phyloP scores from a whole-genome alignment of 2,113 vertebrate species.

The Triplophysa dalaica region DNA sequence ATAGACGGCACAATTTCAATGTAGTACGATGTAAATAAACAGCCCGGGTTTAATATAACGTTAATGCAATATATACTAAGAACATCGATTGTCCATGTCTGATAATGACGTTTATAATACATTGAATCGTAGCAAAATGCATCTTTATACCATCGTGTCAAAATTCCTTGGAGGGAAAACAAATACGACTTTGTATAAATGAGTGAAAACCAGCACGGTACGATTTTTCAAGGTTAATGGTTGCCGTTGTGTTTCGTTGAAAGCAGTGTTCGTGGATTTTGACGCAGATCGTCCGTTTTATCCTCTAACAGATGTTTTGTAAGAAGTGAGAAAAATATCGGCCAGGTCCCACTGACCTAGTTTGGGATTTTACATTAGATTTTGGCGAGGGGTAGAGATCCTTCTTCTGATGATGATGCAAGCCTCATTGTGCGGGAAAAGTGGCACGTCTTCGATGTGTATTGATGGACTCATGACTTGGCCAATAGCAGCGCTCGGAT shows the following conservation, averaged over 20 bases:
- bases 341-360: conserved; percentile 55
- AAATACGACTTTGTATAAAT: not conserved
- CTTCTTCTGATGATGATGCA: not conserved
- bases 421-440: conserved; percentile 43
- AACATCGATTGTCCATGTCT: too few species aligned
- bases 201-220: not conserved
- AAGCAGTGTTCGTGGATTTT: not conserved
- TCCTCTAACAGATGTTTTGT: not conserved
- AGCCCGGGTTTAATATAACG: too few species aligned
- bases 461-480: not conserved
- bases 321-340: not conserved
- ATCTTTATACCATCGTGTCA: too few species aligned
- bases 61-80: too few species aligned
- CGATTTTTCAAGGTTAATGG: conserved; percentile 7
- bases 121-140: not conserved
- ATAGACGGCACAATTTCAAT: not conserved
- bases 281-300: not conserved
- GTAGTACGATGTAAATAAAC: too few species aligned
- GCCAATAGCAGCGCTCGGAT: conserved; percentile 14
- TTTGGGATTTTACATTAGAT: conserved; percentile 44
- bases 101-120: not conserved
- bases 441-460: not conserved
- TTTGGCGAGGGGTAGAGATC: conserved; percentile 19
- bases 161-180: too few species aligned
- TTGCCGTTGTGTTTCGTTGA: not conserved